Conservation (phyloP, 2,797 vertebrate species). For the Galagoides demidoff region DNA sequence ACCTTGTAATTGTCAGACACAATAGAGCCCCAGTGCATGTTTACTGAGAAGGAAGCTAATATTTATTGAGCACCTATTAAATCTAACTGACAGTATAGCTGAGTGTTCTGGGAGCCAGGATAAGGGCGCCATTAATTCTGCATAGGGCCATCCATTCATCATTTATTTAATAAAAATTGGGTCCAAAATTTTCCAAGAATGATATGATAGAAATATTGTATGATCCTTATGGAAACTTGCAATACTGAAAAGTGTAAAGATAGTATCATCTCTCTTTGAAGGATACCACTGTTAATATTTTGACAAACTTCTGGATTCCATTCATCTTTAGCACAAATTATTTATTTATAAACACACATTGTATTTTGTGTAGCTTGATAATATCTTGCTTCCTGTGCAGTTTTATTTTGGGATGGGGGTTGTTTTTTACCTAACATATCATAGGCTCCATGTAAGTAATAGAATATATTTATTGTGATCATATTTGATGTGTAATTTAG, state of each 20-base stretch:
- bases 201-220: background rate
- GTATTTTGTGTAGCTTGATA: background rate
- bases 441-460: background rate
- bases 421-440: background rate
- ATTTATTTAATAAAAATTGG: slow-evolving; percentile 12
- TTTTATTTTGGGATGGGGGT: too few species aligned
- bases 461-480: background rate
- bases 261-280: background rate
- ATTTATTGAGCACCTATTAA: too few species aligned
- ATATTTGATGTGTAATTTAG: background rate
- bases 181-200: background rate
- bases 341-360: background rate
- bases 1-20: background rate
- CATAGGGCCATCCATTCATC: background rate
- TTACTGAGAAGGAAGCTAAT: background rate
- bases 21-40: background rate
- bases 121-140: slow-evolving; percentile 39
- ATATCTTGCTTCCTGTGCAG: background rate
- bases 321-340: background rate
- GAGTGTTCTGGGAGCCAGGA: background rate
- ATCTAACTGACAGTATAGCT: background rate
- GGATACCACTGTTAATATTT: background rate
- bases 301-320: background rate
- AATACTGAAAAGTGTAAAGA: background rate
- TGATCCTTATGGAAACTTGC: background rate